Conservation (phyloP, 1,140 invertebrate genomes). For the Ceratosolen fusciceps region DNA sequence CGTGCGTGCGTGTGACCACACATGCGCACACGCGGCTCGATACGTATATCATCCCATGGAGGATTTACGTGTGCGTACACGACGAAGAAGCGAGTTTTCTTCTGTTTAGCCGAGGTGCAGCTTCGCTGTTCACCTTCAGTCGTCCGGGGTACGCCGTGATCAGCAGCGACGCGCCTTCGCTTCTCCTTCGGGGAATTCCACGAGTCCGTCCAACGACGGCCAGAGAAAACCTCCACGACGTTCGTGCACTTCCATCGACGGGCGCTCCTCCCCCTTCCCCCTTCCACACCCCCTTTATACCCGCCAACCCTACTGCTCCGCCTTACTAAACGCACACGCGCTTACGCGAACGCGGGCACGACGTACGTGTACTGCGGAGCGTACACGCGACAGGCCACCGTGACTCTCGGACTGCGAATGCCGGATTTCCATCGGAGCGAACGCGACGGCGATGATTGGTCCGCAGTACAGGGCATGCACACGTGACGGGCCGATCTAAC, state of each 20-base stretch:
- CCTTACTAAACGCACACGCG: not conserved
- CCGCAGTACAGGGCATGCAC: not conserved
- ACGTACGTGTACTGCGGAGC: too few species aligned
- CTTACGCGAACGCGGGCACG: not conserved
- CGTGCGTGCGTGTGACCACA: too few species aligned
- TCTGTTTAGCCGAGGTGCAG: not conserved
- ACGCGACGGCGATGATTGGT: not conserved
- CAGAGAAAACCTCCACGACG: not conserved
- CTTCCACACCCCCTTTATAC: too few species aligned
- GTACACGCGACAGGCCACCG: too few species aligned
- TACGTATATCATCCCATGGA: not conserved
- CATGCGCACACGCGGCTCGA: not conserved
- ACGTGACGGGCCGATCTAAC: constrained; percentile 21
- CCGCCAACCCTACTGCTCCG: too few species aligned
- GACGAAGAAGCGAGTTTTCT: constrained; percentile 12
- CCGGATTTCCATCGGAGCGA: constrained; percentile 16
- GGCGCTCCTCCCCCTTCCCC: too few species aligned
- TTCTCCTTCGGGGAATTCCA: not conserved
- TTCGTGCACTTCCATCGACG: constrained; percentile 20
- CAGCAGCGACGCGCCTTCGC: not conserved
- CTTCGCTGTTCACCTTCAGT: not conserved
- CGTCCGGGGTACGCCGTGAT: not conserved
- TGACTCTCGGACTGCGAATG: too few species aligned
- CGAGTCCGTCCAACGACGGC: not conserved
- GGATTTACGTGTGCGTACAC: too few species aligned